Base-by-base conservation (phyloP, 2,888 invertebrate genomes). In the Lissonota sp. region DNA sequence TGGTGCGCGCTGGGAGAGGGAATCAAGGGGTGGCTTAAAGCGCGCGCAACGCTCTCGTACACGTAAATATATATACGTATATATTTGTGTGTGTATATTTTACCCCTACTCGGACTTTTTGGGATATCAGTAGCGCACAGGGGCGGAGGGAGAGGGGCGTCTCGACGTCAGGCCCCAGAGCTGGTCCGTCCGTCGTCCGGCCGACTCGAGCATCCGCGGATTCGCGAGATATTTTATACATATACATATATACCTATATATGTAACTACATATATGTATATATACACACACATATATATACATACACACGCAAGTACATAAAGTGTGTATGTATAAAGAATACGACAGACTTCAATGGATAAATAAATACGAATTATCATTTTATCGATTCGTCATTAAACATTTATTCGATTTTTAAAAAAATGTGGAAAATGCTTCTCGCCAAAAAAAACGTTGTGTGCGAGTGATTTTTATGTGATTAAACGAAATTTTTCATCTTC, bases 171-270 rank as follows among this genome's bases (percentile, higher is more conserved):
- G 89, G 90, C 88, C 91, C 91, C 91, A 91, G 91, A 91, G 90
- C 90, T 90, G 91, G 90, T 90, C 90, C 91, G 91, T 91, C 91
- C 90, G 91, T 89, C 91, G 92, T 91, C 91, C 92, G 91, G 91
- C 91, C 91, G 91, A 91, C 91, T 90, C 89, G 90, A 90, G 89
- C 87, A 87, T 86, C 86, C 88, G 90, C 88, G 90, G 85, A 89
- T 87, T 89, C 88, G 89, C 89, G 91, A 85, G 87, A 87, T 86
- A 85, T 80, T 85, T 64, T 44, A 72, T 75, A 80, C n/a, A 83
- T 58, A 57, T 16, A 71, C 51, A 64, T 49, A 64, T 14, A 66
- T 79, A 79, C 84, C 72, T 79, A 83, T 63, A 72, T 49, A 70
- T 12, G 60, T 53, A 70, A 14, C 57, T 58, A 75, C n/a, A 77